These are phyloP conservation scores for Pseudochromis fuscus DNA, from an alignment of 2,797 vertebrate species.

Conservation along the genomic window DNA sequence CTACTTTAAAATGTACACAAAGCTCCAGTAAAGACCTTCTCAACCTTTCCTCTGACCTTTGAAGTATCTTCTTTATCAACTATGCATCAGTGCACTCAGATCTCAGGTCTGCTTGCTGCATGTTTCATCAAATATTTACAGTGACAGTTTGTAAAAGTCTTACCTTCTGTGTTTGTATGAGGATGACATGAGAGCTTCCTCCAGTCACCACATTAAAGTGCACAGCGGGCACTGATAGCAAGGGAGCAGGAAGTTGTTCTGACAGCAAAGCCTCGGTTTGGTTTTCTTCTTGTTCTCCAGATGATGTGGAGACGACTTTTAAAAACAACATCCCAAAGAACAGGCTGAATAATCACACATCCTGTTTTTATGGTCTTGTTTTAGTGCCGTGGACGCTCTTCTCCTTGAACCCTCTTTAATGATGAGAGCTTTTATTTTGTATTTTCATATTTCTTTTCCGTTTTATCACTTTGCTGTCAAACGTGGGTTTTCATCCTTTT, in stretches of 20 bases:
- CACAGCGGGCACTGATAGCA: background rate
- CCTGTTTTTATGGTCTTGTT: background rate
- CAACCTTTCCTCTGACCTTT: no score
- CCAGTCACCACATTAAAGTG: background rate
- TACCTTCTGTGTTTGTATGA: background rate
- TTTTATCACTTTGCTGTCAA: background rate
- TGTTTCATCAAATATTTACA: background rate
- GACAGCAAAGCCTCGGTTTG: background rate
- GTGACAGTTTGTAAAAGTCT: background rate
- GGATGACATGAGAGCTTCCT: background rate
- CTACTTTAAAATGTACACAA: no score
- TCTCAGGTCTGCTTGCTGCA: background rate
- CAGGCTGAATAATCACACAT: background rate
- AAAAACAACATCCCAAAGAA: background rate
- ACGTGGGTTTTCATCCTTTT: conserved; percentile 3
- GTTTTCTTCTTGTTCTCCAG: no score
- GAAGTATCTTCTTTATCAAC: background rate
- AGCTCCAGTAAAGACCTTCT: no score
- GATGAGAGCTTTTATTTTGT: background rate
- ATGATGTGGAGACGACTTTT: no score
- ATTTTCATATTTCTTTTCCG: background rate
- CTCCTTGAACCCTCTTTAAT: background rate
- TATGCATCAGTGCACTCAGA: conserved; percentile 6
- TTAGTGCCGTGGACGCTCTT: background rate
- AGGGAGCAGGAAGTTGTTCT: background rate